phyloP scores from a whole-genome alignment of 2,797 vertebrate species.

The Propithecus deckenii region DNA sequence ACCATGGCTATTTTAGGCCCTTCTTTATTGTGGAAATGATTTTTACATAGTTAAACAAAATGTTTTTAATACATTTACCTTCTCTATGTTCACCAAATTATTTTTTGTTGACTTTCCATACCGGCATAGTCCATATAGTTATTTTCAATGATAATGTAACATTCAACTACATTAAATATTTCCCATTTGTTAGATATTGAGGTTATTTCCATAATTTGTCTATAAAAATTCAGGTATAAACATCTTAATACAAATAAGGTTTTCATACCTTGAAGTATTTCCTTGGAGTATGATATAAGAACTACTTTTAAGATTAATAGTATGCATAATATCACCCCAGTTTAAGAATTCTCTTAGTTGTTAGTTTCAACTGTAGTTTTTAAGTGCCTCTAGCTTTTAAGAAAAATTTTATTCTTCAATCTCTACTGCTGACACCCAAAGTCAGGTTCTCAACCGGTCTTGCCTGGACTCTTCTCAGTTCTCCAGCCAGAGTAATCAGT shows the following conservation, averaged over 20 bases:
- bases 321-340: background rate
- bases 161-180: background rate
- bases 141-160: background rate
- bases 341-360: constrained; percentile 29
- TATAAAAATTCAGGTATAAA: background rate
- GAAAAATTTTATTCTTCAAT: background rate
- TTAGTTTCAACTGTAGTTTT: constrained; percentile 4
- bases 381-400: background rate
- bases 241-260: background rate
- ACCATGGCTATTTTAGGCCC: background rate
- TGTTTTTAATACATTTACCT: background rate
- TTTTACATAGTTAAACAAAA: constrained; percentile 36
- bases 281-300: background rate
- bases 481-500: background rate
- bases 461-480: background rate
- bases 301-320: background rate
- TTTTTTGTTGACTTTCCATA: constrained; percentile 16
- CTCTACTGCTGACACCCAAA: background rate
- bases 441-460: background rate
- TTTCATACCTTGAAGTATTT: constrained; percentile 13
- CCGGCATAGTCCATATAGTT: background rate
- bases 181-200: constrained; percentile 7
- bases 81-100: background rate
- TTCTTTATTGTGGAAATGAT: constrained; percentile 11
- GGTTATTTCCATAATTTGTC: background rate